Evolutionary conservation across 1,140 invertebrate species (phyloP).

Genomic region (Temnothorax nylanderi): DNA sequence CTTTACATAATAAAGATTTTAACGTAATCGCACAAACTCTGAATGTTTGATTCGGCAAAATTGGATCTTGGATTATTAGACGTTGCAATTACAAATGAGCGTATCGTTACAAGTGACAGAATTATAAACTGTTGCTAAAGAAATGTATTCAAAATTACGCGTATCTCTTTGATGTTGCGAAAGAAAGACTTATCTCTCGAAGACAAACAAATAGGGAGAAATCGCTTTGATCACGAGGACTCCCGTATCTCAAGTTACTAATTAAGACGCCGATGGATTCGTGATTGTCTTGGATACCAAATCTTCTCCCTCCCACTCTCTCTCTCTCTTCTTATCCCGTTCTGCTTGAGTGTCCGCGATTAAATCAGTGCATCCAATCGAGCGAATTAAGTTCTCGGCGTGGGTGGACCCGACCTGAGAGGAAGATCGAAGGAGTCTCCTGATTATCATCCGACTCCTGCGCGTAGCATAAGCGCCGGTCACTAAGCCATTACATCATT

Average conservation of each 20-base stretch:
- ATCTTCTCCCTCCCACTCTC: conserved; percentile 18
- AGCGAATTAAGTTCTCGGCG: conserved; percentile 77
- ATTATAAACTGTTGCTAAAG: background rate
- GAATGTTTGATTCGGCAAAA: background rate
- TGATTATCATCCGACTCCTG: conserved; percentile 51
- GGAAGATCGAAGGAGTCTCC: conserved; percentile 59
- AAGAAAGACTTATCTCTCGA: background rate
- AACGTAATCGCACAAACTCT: background rate
- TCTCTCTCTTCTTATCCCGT: conserved; percentile 38
- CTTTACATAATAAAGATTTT: background rate
- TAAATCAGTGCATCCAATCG: conserved; percentile 76
- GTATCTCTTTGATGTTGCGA: background rate
- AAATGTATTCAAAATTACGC: background rate
- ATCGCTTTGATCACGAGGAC: conserved; percentile 62
- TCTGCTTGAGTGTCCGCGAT: conserved; percentile 71
- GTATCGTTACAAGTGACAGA: background rate
- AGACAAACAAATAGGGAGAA: conserved; percentile 15
- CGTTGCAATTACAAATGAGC: background rate
- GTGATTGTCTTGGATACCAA: conserved; percentile 68
- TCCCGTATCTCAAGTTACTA: conserved; percentile 71
- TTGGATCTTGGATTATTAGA: background rate
- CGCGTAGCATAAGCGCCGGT: conserved; percentile 56
- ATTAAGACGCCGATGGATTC: conserved; percentile 75
- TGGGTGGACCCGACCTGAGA: conserved; percentile 75
- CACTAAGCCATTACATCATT: conserved; percentile 5